These are phyloP conservation scores for Lamproptera curius DNA, from an alignment of 2,888 invertebrate species.

Conservation along the genomic window DNA sequence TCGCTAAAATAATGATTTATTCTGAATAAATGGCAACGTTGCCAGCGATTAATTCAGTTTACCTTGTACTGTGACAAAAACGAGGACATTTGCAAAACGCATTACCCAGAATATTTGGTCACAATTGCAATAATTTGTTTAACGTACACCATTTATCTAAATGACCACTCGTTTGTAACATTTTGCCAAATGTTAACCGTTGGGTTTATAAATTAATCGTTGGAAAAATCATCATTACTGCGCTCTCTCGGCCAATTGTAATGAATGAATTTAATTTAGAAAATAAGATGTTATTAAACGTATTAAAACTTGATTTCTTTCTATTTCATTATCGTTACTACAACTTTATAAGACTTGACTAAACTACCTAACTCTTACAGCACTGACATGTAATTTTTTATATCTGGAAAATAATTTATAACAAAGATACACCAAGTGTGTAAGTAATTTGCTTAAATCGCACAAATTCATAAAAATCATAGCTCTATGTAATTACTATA, in stretches of 20 bases:
- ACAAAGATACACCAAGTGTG: too few species aligned
- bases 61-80: slow-evolving; percentile 20
- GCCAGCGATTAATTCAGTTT: slow-evolving; percentile 16
- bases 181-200: slow-evolving; percentile 22
- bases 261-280: too few species aligned
- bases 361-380: too few species aligned
- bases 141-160: slow-evolving; percentile 23
- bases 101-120: slow-evolving; percentile 22
- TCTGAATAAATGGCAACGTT: slow-evolving; percentile 11
- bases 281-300: too few species aligned
- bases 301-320: too few species aligned
- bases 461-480: too few species aligned
- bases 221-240: slow-evolving; percentile 19
- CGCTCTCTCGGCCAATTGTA: slow-evolving; percentile 11
- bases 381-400: too few species aligned
- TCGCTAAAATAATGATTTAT: slow-evolving; percentile 10
- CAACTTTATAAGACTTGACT: too few species aligned
- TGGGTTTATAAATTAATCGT: slow-evolving; percentile 21
- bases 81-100: slow-evolving; percentile 19
- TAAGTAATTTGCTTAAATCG: too few species aligned
- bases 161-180: slow-evolving; percentile 24
- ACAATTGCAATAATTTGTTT: slow-evolving; percentile 24
- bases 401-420: too few species aligned
- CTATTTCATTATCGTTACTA: too few species aligned
- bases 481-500: too few species aligned